Conservation (phyloP, 1,140 invertebrate species). For the Saccostrea glomerata region DNA sequence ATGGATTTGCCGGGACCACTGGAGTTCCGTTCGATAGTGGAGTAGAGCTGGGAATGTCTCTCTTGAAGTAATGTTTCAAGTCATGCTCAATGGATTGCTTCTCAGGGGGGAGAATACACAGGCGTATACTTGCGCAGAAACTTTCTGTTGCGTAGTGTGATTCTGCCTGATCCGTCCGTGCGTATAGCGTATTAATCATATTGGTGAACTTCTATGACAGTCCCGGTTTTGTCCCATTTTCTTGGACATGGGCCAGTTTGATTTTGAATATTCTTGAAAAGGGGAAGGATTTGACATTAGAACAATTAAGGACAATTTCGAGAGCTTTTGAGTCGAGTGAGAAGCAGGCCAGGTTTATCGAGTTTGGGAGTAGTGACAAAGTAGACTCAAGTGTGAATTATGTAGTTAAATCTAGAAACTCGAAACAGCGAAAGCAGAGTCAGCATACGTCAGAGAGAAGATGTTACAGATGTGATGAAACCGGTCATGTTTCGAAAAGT, state of each 20-base stretch:
- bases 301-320: background rate
- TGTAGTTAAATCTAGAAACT: background rate
- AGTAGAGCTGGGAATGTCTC: background rate
- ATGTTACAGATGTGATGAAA: slow-evolving; percentile 37
- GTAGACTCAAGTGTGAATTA: background rate
- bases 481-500: slow-evolving; percentile 35
- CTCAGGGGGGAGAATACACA: slow-evolving; percentile 17
- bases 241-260: slow-evolving; percentile 57
- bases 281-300: slow-evolving; percentile 45
- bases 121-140: slow-evolving; percentile 60
- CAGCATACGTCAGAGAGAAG: background rate
- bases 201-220: slow-evolving; percentile 61
- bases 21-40: background rate
- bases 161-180: slow-evolving; percentile 52
- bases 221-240: slow-evolving; percentile 63
- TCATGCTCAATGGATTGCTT: slow-evolving; percentile 21
- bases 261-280: slow-evolving; percentile 57
- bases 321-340: background rate
- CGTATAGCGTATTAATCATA: slow-evolving; percentile 60
- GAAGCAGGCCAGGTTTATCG: background rate
- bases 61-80: background rate
- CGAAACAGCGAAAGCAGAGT: background rate
- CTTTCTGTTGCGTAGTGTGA: slow-evolving; percentile 56
- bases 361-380: background rate
- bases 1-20: too few species aligned